Base-by-base conservation (phyloP, 2,797 vertebrate species). In the Leptodactylus fallax region DNA sequence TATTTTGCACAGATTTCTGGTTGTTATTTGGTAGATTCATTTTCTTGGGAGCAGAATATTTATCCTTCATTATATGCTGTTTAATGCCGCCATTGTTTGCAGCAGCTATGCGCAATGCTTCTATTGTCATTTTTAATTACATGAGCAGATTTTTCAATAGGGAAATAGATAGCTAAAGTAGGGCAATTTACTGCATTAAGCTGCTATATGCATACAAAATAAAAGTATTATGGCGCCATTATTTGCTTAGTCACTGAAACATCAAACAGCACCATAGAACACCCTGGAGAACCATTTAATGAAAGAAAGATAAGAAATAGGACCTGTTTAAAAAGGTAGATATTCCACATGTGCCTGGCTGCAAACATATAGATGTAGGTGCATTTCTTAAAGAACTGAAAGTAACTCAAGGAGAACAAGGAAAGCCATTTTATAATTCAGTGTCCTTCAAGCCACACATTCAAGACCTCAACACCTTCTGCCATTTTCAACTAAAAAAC, bases 221-320 rank as follows among this genome's bases (percentile, higher is more conserved):
- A 77, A 60, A 58, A 74, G 55, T 23, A 56, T 47, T 58, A 76
- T 60, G n/a, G 72, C 56, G 63, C 53, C 60, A 85, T 63, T 63
- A 85, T 85, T 63, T 78, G 83, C 72, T 85, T 51, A 65, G 13
- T 51, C 45, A 85, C 45, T 49, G 47, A 65, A 85, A 84, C 69
- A 84, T 63, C 72, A 63, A 25, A 21, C 36, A 63, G 81, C 14
- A 53, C 49, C 61, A 67, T 71, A 85, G 60, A 85, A 85, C 83
- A 78, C 83, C 77, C 69, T 53, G 25, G 23, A 45, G 83, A 53
- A 65, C 45, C 1, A 27, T 85, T 78, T 78, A 51, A 63, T 85
- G 72, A 51, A 49, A 49, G 63, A 56, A 56, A 77, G 72, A 85
- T 85, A 63, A 85, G 56, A 60, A 25, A 53, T 14, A 63, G 3